Percentiles rank a stretch among this genome's conserved stretches.
phyloP scores from a whole-genome alignment of 2,113 vertebrate species.

The Corythoichthys haematopterus region DNA sequence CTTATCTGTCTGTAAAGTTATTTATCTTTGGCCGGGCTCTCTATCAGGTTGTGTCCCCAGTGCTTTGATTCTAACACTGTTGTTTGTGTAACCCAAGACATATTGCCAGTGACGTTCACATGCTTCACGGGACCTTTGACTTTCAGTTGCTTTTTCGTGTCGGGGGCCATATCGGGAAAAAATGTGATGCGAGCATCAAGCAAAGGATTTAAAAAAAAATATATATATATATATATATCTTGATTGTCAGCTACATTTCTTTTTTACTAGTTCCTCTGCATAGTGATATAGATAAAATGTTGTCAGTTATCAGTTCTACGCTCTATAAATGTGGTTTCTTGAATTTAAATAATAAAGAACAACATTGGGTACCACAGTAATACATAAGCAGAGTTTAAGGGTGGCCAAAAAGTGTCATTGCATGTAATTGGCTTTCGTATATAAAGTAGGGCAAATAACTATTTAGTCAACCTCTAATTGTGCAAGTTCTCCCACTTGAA shows the following conservation, averaged over 20 bases:
- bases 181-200: background rate
- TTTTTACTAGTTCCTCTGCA: background rate
- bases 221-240: too few relatives aligned
- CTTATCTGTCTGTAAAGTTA: conserved; percentile 63
- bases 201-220: background rate
- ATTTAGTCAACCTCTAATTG: too few relatives aligned
- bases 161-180: background rate
- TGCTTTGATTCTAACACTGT: conserved; percentile 42
- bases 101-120: conserved; percentile 36
- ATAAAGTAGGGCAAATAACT: too few relatives aligned
- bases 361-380: background rate
- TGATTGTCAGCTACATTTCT: background rate
- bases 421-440: too few relatives aligned
- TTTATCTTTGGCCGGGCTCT: conserved; percentile 59
- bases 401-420: too few relatives aligned
- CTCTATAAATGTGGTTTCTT: background rate
- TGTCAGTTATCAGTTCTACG: background rate
- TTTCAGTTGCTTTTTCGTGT: conserved; percentile 13
- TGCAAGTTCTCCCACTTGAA: too few relatives aligned
- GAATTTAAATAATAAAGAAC: background rate
- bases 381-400: too few relatives aligned
- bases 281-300: background rate
- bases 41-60: conserved; percentile 50
- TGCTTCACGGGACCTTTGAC: conserved; percentile 30
- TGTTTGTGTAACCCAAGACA: conserved; percentile 62